Percentiles rank a stretch among this genome's conserved stretches.
phyloP scores from a whole-genome alignment of 2,797 vertebrate species.

The Valencia hispanica region DNA sequence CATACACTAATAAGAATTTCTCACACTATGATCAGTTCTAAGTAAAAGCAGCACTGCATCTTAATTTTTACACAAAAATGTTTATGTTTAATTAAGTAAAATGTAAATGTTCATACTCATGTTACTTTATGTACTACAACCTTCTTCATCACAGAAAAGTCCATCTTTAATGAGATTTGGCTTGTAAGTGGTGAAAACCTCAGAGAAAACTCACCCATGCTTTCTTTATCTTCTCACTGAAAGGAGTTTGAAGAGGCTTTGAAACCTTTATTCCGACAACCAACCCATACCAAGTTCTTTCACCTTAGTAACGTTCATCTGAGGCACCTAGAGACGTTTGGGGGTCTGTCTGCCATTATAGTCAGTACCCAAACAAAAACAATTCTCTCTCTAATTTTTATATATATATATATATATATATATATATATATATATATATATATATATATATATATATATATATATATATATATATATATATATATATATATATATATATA shows the following conservation, averaged over 20 bases:
- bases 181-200: background rate
- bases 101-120: background rate
- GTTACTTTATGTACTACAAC: background rate
- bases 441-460: no score
- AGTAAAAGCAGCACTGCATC: background rate
- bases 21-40: background rate
- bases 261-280: background rate
- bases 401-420: no score
- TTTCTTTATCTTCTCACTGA: background rate
- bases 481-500: no score
- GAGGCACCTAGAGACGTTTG: background rate
- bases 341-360: background rate
- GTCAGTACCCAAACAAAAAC: no score
- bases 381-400: no score
- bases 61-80: background rate
- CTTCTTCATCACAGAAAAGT: background rate
- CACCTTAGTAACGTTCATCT: no score
- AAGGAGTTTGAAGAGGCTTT: background rate
- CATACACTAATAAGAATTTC: background rate
- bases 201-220: background rate
- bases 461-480: no score
- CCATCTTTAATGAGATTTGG: background rate
- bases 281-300: no score
- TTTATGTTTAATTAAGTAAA: background rate
- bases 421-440: no score